Evolutionary conservation across 2,113 vertebrate species (phyloP), one percentile per base, ranked within the genome.

Genomic region (Chionodraco myersi): DNA sequence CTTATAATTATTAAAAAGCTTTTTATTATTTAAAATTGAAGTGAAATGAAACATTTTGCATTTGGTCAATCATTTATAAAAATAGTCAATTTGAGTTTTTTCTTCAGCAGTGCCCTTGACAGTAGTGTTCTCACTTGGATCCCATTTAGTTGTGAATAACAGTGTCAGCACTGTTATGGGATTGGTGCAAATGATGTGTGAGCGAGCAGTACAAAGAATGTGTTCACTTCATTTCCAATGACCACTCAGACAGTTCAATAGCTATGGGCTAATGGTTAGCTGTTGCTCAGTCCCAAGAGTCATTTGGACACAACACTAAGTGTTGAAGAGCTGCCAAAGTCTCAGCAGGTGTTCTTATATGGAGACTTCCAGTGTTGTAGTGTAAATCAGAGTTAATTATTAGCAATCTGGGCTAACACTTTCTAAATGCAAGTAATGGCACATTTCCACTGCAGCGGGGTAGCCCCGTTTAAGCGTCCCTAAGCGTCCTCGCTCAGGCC

Each of bases 131-230:
- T 67, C 36, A n/a, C 7, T n/a, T 51, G 5, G 36, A 30, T 36
- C 36, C 36, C 36, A 16, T 59, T 48, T 75, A n/a, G 1, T 18
- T 51, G 10, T 56, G 10, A 30, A 16, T 68, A 15, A 49, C 44
- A 26, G 23, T 18, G 41, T 56, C 12, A 11, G 23, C 15, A 36
- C 10, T 63, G 21, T n/a, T 52, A 56, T 75, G 80, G 61, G 45
- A 77, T 71, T 44, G 49, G 15, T 84, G 16, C 66, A 57, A 66
- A 66, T 47, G 65, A 30, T 72, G 52, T 53, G 71, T 82, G 60
- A 21, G 56, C 8, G 51, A 59, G 65, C 54, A 67, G 51, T 16
- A 54, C 15, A 71, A 54, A 52, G 58, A 1, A 41, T 59, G 14
- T 36, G 4, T 41, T 10, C 57, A 60, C 44, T 48, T 51, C 9